Evolutionary conservation across 2,113 vertebrate genomes (phyloP), one percentile per base, ranked within the genome.

Genomic region (Pandion haliaetus): DNA sequence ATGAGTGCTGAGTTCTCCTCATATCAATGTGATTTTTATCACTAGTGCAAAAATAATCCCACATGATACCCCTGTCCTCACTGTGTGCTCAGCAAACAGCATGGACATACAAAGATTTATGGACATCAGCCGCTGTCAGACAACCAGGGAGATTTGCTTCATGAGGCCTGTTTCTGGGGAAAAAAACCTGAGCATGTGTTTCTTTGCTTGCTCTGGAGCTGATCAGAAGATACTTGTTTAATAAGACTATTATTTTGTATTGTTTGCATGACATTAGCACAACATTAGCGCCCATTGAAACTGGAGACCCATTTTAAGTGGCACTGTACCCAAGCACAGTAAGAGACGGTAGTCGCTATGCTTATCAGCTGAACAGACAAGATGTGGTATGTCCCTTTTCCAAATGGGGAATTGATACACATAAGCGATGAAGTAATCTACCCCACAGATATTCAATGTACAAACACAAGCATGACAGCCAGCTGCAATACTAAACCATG

Each of bases 11-110:
- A 58, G 42, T 69, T 83, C 29, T 82, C 47, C 63, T 96, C 80
- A 34, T 87, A 85, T 95, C 79, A 72, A 54, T 73, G 72, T 90
- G 91, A 96, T 71, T 97, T 97, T 96, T 97, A 82, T 90, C 94
- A 82, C 74, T 58, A 62, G 67, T 69, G 61, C 87, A 83, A 91
- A 96, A 98, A 87, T 95, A 97, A 97, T 88, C 55, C 87, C 74
- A 71, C 74, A 82, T 86, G 91, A 93, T 89, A 74, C 34, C 20
- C 42, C 16, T 77, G 31, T 90, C 85, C 84, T 97, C 86, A 54
- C 50, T 89, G 86, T 96, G 76, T 94, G 86, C 71, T 95, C 74
- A 87, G 69, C 94, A 96, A 93, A 88, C 65, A 93, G 38, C 71
- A 95, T 54, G 82, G 76, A 79, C 70, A 40, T 73, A 65, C 29